Base-by-base conservation (phyloP, 2,113 vertebrate genomes). In the Montifringilla adamsi region DNA sequence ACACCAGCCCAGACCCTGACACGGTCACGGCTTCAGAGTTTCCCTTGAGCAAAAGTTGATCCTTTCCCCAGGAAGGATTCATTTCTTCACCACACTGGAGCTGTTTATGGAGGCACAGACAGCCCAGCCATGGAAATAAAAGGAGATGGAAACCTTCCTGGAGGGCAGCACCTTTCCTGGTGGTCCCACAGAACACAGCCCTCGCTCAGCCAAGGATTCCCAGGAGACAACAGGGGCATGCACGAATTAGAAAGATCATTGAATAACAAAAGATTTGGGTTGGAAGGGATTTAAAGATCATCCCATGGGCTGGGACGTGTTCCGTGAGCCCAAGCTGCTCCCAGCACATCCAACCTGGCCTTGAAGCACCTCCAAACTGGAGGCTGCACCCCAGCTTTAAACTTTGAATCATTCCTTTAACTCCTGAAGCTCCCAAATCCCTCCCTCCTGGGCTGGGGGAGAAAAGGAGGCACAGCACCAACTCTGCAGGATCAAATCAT, bases 211-310 rank as follows among this genome's bases (percentile, higher is more conserved):
- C 73, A 27, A 5, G 56, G n/a, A 24, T 21, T 67, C 13, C 67
- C 62, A 33, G 46, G 56, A 31, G 1, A 1, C 13, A 18, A 8
- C 50, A 26, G 0, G 4, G 53, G 22, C 39, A 41, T 14, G 74
- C 22, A 5, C 47, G 14, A 0, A 17, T 31, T 9, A 8, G 10
- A 22, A 23, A 60, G 11, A 13, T 10, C 26, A 5, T 0, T 19
- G 13, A 89, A 3, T 26, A 28, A 28, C 44, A 46, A 28, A 24
- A 31, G 5, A 18, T 33, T 31, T 27, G 70, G 9, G 24, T 6
- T 43, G 41, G 30, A 47, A 83, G 21, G 53, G 63, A 33, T 41
- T 69, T 49, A 4, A 69, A n/a, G 17, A 22, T 23, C 70, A 68
- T 41, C 46, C 46, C n/a, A 11, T 3, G 43, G 55, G 33, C 37